A percentile compares a stretch with the other conserved stretches of the same genome.
Conservation (phyloP, 1,140 invertebrate genomes). For the Habropoda laboriosa region DNA sequence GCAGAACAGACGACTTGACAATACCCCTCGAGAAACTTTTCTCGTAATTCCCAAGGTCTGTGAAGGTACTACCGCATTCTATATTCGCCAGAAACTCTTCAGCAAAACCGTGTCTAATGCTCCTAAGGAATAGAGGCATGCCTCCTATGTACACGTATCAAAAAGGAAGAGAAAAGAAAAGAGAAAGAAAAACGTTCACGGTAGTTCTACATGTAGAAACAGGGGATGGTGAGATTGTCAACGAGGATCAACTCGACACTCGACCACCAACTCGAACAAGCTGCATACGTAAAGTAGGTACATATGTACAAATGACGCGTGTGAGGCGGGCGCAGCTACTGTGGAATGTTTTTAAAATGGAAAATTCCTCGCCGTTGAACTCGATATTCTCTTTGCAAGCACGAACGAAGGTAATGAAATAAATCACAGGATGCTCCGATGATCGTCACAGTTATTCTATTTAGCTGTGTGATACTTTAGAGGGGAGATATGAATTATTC, state of each 20-base stretch:
- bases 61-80: background rate
- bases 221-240: background rate
- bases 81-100: background rate
- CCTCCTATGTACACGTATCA: slow-evolving; percentile 3
- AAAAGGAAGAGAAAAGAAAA: too few species aligned
- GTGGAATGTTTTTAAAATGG: background rate
- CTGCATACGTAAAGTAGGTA: background rate
- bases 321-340: background rate
- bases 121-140: background rate
- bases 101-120: background rate
- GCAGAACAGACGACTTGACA: too few species aligned
- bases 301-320: background rate
- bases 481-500: too few species aligned
- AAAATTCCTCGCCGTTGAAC: background rate
- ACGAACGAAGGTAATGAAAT: too few species aligned
- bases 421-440: too few species aligned
- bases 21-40: too few species aligned
- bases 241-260: background rate
- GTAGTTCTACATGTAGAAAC: background rate
- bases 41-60: background rate
- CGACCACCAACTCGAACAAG: background rate
- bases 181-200: background rate
- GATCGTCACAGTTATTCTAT: too few species aligned
- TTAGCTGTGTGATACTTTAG: too few species aligned
- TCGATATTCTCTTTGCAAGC: slow-evolving; percentile 1